Base-by-base conservation (phyloP, 2,113 vertebrate genomes). In the Ellobius talpinus region DNA sequence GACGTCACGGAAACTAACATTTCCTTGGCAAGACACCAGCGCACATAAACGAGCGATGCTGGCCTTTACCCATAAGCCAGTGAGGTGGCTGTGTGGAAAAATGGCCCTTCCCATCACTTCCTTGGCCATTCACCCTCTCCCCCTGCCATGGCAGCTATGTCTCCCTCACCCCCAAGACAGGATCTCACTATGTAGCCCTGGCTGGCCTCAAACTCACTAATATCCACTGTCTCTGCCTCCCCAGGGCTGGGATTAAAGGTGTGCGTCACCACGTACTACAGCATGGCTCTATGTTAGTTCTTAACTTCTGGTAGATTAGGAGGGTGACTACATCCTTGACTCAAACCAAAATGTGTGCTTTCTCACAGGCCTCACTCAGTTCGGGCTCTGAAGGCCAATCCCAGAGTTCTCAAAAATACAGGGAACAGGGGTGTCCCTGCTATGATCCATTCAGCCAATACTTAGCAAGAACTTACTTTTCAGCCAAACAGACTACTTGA, bases 41-140 rank as follows among this genome's bases (percentile, higher is more conserved):
- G 52, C 6, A 26, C 2, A 36, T 0, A n/a, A 24, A 68, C 19
- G 72, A 63, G 23, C 0, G 0, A 26, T 1, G 10, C 2, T 13
- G 12, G 16, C 19, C 36, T 66, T 11, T 16, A 39, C 76, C 0
- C 4, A 66, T 65, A 72, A 70, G 61, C 42, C 61, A 66, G 61
- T 1, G 68, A 0, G 0, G 0, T 21, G 33, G 55, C 13, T n/a
- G 10, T 9, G 16, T 45, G 5, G 17, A 0, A 6, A 78, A 72
- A 70, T 58, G 88, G 11, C 42, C 29, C n/a, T 73, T 16, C n/a
- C 21, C 29, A 33, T 9, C 7, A 13, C 1, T n/a, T 42, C 24
- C 52, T 39, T 29, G 33, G 31, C 45, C 24, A 78, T 55, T 79
- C 63, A n/a, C 84, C 63, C 39, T 14, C n/a, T n/a, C 2, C 47